Conservation (phyloP, 2,888 invertebrate species). For the Aspidapion aeneum region DNA sequence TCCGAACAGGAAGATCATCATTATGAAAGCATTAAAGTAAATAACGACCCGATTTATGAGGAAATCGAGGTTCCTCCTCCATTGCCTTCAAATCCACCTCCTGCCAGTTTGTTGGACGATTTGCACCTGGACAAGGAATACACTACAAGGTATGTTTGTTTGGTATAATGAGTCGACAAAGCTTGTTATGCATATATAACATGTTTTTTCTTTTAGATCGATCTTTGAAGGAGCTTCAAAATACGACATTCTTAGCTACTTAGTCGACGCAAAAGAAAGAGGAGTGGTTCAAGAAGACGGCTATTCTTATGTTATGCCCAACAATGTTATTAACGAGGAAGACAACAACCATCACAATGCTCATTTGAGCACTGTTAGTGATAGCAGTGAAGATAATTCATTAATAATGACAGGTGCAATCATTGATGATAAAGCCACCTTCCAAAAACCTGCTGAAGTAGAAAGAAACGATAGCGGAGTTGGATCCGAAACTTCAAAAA, state of each 20-base stretch:
- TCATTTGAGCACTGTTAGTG: constrained; percentile 77
- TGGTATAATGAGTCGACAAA: background rate
- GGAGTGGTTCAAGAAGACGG: constrained; percentile 68
- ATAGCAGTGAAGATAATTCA: constrained; percentile 82
- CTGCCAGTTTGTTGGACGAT: constrained; percentile 59
- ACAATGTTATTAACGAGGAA: constrained; percentile 48
- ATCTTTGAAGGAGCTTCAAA: constrained; percentile 82
- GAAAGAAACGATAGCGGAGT: constrained; percentile 92
- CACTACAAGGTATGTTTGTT: constrained; percentile 51
- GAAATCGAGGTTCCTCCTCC: constrained; percentile 78
- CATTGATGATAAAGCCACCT: constrained; percentile 54
- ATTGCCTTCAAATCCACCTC: constrained; percentile 74
- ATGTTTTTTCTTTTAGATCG: constrained; percentile 46
- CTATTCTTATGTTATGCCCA: constrained; percentile 57
- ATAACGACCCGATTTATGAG: constrained; percentile 75
- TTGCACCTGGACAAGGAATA: constrained; percentile 68
- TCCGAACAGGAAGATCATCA: constrained; percentile 66
- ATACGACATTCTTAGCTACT: constrained; percentile 84
- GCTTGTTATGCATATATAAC: constrained; percentile 1
- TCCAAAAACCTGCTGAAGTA: constrained; percentile 68
- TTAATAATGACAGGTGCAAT: constrained; percentile 59
- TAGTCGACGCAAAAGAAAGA: constrained; percentile 82
- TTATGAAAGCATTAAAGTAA: constrained; percentile 69
- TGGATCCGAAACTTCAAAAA: constrained; percentile 87
- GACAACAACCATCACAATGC: constrained; percentile 68